These are phyloP conservation scores for Nomada flava DNA, from an alignment of 2,888 invertebrate species.

Conservation along the genomic window DNA sequence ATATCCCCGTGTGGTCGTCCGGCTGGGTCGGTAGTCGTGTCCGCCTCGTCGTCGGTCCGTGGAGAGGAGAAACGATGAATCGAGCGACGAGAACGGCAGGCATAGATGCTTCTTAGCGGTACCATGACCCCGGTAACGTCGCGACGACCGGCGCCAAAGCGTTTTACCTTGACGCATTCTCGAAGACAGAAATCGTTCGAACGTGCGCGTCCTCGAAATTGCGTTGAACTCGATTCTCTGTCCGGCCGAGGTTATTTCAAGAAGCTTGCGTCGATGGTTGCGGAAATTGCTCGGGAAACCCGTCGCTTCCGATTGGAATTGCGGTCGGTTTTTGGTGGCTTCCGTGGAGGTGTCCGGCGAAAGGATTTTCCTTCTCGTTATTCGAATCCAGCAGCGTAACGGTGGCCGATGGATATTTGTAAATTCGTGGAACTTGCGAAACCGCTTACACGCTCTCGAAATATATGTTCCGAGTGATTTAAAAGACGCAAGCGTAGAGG, in stretches of 20 bases:
- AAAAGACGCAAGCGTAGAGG: too few species aligned
- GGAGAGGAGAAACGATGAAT: constrained; percentile 61
- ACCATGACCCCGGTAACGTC: constrained; percentile 62
- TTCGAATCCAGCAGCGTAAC: too few species aligned
- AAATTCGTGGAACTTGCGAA: too few species aligned
- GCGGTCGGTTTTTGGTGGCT: background rate
- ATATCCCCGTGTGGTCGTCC: constrained; percentile 8
- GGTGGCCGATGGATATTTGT: too few species aligned
- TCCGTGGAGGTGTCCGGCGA: background rate
- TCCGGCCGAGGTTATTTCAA: background rate
- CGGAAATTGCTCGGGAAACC: background rate
- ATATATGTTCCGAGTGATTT: too few species aligned
- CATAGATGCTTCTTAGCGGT: constrained; percentile 41
- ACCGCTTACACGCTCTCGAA: too few species aligned
- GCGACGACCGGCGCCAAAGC: constrained; percentile 31
- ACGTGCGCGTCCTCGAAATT: constrained; percentile 1
- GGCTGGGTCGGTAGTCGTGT: constrained; percentile 5
- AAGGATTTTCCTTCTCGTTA: background rate
- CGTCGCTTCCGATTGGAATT: constrained; percentile 9
- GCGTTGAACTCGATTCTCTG: background rate
- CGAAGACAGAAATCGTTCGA: background rate
- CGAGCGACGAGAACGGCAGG: constrained; percentile 45
- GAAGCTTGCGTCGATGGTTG: background rate
- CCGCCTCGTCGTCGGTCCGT: constrained; percentile 43
- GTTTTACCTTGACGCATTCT: constrained; percentile 46